phyloP scores from a whole-genome alignment of 2,888 invertebrate genomes.

The Drosophila infuscata region DNA sequence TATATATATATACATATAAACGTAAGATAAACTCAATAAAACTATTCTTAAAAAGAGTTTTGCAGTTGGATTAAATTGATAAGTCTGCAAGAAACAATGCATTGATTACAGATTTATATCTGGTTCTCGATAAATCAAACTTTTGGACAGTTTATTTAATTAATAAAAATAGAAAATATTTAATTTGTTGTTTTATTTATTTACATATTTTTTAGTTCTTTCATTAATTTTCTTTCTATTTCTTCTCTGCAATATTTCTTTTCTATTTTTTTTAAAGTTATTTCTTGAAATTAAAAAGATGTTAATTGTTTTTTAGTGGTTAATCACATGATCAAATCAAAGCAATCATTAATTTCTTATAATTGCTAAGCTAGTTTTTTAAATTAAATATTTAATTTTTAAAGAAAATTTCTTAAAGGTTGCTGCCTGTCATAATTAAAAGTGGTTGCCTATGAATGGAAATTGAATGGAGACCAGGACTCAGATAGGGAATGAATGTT shows the following conservation, averaged over 20 bases:
- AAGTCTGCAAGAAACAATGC: background rate
- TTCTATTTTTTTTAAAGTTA: background rate
- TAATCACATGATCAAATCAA: background rate
- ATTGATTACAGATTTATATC: background rate
- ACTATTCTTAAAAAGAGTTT: background rate
- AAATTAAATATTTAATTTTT: background rate
- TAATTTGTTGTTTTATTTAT: background rate
- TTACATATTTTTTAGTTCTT: background rate
- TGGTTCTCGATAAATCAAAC: background rate
- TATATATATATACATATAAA: background rate
- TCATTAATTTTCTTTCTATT: background rate
- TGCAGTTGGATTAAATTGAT: background rate
- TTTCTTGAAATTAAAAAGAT: background rate
- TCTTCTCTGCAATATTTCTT: too few relatives aligned
- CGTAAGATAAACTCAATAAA: background rate
- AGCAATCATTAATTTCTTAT: background rate
- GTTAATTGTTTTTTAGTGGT: background rate
- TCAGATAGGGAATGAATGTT: slow-evolving; percentile 19
- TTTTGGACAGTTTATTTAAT: background rate
- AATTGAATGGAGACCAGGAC: slow-evolving; percentile 26
- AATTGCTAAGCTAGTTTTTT: background rate
- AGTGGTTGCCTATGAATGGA: slow-evolving; percentile 38
- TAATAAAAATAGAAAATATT: background rate
- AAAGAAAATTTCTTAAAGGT: slow-evolving; percentile 15
- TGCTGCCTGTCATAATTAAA: slow-evolving; percentile 56